Conservation (phyloP, 2,888 invertebrate species). For the Psylliodes chrysocephalus region DNA sequence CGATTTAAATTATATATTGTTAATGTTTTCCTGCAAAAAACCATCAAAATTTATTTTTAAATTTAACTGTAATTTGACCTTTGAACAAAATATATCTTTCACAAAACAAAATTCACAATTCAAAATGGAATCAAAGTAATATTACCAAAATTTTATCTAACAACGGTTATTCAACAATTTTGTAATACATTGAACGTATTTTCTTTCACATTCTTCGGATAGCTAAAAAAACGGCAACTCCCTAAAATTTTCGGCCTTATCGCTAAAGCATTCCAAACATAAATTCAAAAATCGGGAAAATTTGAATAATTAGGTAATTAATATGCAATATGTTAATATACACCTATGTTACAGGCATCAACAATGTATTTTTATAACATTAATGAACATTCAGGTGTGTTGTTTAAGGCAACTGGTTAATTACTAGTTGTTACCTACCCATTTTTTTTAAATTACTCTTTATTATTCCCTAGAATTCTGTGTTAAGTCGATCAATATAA, state of each 20-base stretch:
- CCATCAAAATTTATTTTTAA: too few relatives aligned
- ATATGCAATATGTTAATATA: conserved; percentile 7
- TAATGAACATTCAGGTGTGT: background rate
- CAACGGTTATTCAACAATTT: background rate
- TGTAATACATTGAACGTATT: background rate
- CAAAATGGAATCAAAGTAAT: too few relatives aligned
- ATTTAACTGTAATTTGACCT: too few relatives aligned
- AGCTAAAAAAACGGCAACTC: conserved; percentile 5
- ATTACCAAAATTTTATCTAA: background rate
- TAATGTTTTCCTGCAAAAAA: too few relatives aligned
- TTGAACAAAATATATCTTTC: too few relatives aligned
- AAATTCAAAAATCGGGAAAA: background rate
- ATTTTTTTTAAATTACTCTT: too few relatives aligned
- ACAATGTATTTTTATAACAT: background rate
- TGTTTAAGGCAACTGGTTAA: background rate
- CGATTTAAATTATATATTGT: too few relatives aligned
- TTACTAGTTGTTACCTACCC: background rate
- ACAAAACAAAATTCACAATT: too few relatives aligned
- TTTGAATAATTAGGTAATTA: conserved; percentile 11
- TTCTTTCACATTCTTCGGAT: background rate
- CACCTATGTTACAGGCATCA: conserved; percentile 2
- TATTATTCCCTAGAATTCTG: too few relatives aligned
- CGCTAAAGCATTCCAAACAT: background rate
- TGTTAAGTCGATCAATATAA: too few relatives aligned
- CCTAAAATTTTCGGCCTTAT: conserved; percentile 2